A percentile compares a stretch with the other conserved stretches of the same genome.
Conservation (phyloP, 2,797 vertebrate species). For the Poeciliopsis infans region DNA sequence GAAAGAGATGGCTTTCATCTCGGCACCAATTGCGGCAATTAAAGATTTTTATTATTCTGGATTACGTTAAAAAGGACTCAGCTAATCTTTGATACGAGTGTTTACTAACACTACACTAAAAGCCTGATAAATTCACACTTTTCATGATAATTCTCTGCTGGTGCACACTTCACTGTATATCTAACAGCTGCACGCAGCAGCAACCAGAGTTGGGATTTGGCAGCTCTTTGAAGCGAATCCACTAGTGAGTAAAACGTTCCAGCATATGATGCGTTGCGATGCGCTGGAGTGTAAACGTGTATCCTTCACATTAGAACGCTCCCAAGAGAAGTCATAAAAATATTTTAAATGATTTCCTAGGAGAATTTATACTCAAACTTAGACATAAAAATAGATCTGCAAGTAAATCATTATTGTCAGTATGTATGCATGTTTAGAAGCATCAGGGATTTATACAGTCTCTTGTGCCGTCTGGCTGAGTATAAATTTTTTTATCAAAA, state of each 20-base stretch:
- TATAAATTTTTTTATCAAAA: not conserved
- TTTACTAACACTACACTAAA: not conserved
- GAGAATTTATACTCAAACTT: not conserved
- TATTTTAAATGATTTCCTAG: conserved; percentile 15
- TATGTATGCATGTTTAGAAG: not conserved
- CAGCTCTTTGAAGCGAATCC: conserved; percentile 20
- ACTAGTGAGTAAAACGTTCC: conserved; percentile 14
- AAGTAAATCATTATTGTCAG: not conserved
- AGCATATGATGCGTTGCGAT: conserved; percentile 8
- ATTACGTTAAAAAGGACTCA: not conserved
- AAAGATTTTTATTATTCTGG: not conserved
- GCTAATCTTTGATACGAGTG: not conserved
- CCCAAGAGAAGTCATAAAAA: conserved; percentile 1
- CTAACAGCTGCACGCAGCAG: conserved; percentile 1
- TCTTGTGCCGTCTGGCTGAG: not conserved
- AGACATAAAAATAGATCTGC: not conserved
- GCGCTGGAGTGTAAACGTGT: not conserved
- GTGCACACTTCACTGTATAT: not conserved
- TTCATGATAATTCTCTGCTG: conserved; percentile 17
- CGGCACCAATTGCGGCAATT: not conserved
- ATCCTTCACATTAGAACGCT: conserved; percentile 8
- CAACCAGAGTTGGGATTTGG: conserved; percentile 6
- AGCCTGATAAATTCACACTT: not conserved
- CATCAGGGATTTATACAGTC: not conserved
- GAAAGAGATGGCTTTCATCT: not conserved